phyloP scores from a whole-genome alignment of 2,888 invertebrate genomes.

The Oasisia sp. region DNA sequence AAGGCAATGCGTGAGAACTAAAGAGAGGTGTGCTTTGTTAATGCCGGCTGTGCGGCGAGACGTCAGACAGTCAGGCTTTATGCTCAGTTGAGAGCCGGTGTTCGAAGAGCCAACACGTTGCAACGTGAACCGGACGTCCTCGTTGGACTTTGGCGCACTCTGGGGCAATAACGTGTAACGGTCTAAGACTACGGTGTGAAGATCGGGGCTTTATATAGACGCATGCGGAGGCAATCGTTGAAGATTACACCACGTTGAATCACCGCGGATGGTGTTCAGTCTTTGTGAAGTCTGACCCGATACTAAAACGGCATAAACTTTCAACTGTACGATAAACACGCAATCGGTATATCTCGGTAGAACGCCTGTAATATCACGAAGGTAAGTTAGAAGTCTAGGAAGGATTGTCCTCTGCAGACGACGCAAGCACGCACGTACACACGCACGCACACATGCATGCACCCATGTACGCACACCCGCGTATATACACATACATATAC shows the following conservation, averaged over 20 bases:
- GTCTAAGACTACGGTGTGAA: neutral
- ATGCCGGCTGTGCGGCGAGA: neutral
- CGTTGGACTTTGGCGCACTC: neutral
- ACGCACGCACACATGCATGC: too few species aligned
- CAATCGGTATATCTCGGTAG: neutral
- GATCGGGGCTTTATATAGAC: neutral
- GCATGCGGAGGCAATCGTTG: neutral
- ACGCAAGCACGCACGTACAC: neutral
- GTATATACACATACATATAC: too few species aligned
- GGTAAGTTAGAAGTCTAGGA: neutral
- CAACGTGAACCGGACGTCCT: neutral
- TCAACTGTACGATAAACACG: neutral
- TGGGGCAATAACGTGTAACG: too few species aligned
- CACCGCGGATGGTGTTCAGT: neutral
- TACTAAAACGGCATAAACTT: neutral
- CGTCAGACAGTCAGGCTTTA: neutral
- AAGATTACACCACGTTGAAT: neutral
- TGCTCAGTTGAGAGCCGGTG: neutral
- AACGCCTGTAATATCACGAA: neutral
- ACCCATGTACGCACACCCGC: neutral
- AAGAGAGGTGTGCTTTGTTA: neutral
- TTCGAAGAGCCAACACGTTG: neutral
- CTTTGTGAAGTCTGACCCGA: neutral
- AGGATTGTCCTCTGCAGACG: neutral
- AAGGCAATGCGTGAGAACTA: neutral